A percentile compares a stretch with the other conserved stretches of the same genome.
These are phyloP conservation scores for Saccostrea echinata DNA, from an alignment of 1,140 invertebrate genomes.

Conservation along the genomic window DNA sequence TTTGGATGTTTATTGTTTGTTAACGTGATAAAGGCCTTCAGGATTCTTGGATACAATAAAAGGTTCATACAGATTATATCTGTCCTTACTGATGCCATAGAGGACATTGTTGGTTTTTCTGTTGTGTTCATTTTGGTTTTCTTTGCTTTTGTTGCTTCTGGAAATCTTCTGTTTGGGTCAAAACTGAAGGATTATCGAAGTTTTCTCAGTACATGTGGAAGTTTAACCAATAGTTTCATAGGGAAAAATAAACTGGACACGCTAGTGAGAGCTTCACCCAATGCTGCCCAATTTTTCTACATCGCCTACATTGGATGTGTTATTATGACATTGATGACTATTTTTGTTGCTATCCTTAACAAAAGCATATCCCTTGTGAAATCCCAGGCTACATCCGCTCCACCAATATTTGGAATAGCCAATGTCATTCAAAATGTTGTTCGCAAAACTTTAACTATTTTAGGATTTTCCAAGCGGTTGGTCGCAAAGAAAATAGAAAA, in stretches of 20 bases:
- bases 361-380: conserved; percentile 41
- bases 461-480: no score
- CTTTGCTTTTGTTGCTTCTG: conserved; percentile 41
- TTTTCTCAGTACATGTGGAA: conserved; percentile 68
- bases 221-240: conserved; percentile 87
- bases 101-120: conserved; percentile 46
- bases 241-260: conserved; percentile 87
- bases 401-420: conserved; percentile 26
- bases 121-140: conserved; percentile 47
- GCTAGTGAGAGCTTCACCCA: conserved; percentile 84
- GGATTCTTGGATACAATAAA: conserved; percentile 60
- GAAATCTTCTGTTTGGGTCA: conserved; percentile 52
- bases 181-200: conserved; percentile 46
- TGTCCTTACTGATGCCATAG: conserved; percentile 32
- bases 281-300: conserved; percentile 87
- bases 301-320: conserved; percentile 88
- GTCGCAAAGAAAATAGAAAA: no score
- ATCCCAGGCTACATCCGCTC: background rate
- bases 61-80: conserved; percentile 46
- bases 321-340: conserved; percentile 89
- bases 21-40: conserved; percentile 52
- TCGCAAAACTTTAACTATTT: no score
- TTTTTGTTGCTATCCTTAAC: conserved; percentile 88
- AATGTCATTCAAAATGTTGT: conserved; percentile 15
- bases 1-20: conserved; percentile 57